phyloP scores from a whole-genome alignment of 2,113 vertebrate genomes.

The Anoplopoma fimbria region DNA sequence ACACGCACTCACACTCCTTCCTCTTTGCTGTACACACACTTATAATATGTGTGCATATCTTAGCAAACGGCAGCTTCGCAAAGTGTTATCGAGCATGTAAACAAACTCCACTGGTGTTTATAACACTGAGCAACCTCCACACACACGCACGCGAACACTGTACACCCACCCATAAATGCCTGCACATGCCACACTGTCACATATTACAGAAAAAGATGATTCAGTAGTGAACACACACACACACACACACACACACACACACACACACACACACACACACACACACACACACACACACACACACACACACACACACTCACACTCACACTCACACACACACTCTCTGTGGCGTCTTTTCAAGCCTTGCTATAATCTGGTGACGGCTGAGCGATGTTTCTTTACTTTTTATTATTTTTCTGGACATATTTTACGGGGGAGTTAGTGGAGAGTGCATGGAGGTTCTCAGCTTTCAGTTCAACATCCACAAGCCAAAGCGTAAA shows the following conservation, averaged over 20 bases:
- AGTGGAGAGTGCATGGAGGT: neutral
- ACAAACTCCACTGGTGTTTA: conserved; percentile 62
- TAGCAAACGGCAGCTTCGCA: conserved; percentile 51
- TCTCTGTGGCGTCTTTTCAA: neutral
- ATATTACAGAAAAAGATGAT: conserved; percentile 35
- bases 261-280: no score
- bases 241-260: no score
- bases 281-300: no score
- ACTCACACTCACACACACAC: neutral
- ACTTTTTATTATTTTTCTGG: conserved; percentile 4
- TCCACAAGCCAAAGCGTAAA: conserved; percentile 13
- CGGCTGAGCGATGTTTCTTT: neutral
- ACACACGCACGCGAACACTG: neutral
- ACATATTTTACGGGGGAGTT: conserved; percentile 22
- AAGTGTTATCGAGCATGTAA: conserved; percentile 58
- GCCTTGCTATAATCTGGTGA: conserved; percentile 22
- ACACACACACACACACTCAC: no score
- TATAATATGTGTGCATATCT: conserved; percentile 42
- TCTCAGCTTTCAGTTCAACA: conserved; percentile 46
- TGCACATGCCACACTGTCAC: conserved; percentile 39
- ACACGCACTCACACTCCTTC: conserved; percentile 9
- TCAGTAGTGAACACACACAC: neutral
- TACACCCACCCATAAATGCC: conserved; percentile 21
- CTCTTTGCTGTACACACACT: conserved; percentile 28
- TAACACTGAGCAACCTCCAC: conserved; percentile 28